Evolutionary conservation across 2,113 vertebrate genomes (phyloP).

Genomic region (Oceanites oceanicus): DNA sequence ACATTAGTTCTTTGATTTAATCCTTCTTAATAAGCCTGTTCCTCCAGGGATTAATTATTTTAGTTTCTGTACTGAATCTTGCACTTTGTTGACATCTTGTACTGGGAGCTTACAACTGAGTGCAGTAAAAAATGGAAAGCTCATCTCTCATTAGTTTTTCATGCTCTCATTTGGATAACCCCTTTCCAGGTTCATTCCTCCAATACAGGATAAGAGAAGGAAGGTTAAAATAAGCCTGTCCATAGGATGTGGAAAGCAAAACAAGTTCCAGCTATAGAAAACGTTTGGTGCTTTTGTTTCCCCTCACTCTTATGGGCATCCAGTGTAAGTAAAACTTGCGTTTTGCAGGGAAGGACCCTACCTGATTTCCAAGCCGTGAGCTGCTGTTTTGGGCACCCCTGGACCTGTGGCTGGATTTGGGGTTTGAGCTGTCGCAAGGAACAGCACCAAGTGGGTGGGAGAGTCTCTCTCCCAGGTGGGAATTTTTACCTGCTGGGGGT

Average conservation of each 20-base stretch:
- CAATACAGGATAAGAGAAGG: background rate
- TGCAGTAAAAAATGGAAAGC: slow-evolving; percentile 30
- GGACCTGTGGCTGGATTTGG: background rate
- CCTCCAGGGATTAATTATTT: slow-evolving; percentile 71
- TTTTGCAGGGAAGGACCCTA: background rate
- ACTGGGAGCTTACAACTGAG: slow-evolving; percentile 8
- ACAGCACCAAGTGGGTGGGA: background rate
- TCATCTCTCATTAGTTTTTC: slow-evolving; percentile 51
- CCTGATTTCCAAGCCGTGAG: background rate
- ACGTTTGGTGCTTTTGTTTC: background rate
- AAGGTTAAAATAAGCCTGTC: background rate
- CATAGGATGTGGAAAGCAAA: background rate
- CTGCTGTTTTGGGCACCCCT: background rate
- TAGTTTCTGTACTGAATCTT: slow-evolving; percentile 56
- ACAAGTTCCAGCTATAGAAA: background rate
- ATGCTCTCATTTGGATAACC: slow-evolving; percentile 1
- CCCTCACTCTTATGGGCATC: background rate
- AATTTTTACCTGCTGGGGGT: background rate
- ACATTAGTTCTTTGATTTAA: slow-evolving; percentile 68
- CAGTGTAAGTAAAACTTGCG: background rate
- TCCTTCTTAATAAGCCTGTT: slow-evolving; percentile 64
- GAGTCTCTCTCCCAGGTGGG: background rate
- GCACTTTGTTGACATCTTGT: slow-evolving; percentile 69
- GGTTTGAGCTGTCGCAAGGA: background rate
- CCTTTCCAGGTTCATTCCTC: background rate